Evolutionary conservation across 2,888 invertebrate genomes (phyloP).

Genomic region (Gonocerus acuteangulatus): DNA sequence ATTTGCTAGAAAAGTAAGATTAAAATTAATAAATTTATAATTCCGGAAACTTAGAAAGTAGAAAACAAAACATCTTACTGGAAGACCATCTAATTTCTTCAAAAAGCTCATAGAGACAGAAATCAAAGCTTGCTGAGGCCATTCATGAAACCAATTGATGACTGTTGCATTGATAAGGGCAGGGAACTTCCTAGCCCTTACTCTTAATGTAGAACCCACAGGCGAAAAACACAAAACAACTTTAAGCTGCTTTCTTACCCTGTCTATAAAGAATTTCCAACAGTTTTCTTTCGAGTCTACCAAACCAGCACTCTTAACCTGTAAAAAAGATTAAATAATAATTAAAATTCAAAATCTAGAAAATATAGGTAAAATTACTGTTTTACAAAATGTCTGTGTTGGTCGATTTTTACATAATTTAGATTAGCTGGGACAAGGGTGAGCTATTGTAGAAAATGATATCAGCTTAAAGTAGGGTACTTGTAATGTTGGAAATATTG

Average conservation of each 20-base stretch:
- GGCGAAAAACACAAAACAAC: slow-evolving; percentile 96
- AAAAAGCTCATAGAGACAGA: slow-evolving; percentile 87
- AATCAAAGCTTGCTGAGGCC: slow-evolving; percentile 94
- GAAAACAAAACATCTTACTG: slow-evolving; percentile 49
- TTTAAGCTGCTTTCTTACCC: slow-evolving; percentile 80
- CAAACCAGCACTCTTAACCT: slow-evolving; percentile 78
- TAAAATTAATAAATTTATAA: neutral
- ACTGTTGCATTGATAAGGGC: slow-evolving; percentile 91
- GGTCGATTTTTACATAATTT: no score
- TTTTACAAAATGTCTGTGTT: no score
- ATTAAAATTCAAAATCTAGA: no score
- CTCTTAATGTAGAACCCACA: slow-evolving; percentile 85
- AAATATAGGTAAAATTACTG: no score
- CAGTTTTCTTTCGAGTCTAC: slow-evolving; percentile 90
- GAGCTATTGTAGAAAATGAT: no score
- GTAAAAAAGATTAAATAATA: slow-evolving; percentile 23
- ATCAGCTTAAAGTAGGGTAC: no score
- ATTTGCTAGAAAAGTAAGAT: slow-evolving; percentile 46
- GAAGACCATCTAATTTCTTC: slow-evolving; percentile 67
- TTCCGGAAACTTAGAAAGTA: neutral
- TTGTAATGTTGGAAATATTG: no score
- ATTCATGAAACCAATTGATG: slow-evolving; percentile 98
- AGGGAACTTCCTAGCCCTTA: slow-evolving; percentile 89
- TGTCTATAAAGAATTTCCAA: slow-evolving; percentile 95
- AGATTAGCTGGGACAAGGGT: no score